Percentiles rank a stretch among this genome's conserved stretches.
Conservation (phyloP, 2,113 vertebrate genomes). For the Meleagris gallopavo region DNA sequence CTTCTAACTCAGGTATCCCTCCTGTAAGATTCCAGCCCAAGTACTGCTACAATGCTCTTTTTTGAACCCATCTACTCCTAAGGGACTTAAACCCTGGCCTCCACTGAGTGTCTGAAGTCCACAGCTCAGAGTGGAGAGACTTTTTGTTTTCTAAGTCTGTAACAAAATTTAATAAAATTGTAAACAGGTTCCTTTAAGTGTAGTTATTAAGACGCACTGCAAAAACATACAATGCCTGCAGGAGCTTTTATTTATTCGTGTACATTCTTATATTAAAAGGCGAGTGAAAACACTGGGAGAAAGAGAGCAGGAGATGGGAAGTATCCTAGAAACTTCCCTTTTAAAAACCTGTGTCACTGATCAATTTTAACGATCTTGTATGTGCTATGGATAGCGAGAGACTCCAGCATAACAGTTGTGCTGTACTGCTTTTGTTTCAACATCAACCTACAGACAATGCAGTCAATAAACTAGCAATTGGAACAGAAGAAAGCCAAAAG, state of each 20-base stretch:
- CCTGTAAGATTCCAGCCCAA: not conserved
- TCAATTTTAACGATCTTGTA: not conserved
- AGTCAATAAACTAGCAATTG: not conserved
- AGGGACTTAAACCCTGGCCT: not conserved
- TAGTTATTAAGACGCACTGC: not conserved
- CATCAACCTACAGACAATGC: not conserved
- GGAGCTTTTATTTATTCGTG: not conserved
- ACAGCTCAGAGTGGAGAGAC: not conserved
- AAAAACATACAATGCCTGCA: not conserved
- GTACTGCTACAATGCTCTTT: not conserved
- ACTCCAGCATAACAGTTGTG: not conserved
- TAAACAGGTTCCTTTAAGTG: not conserved
- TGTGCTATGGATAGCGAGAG: not conserved
- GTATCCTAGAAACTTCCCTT: not conserved
- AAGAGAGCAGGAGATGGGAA: not conserved
- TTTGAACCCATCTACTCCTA: not conserved
- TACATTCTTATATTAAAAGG: not conserved
- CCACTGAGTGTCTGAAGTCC: not conserved
- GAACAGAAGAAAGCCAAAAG: constrained; percentile 13
- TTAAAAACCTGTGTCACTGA: not conserved
- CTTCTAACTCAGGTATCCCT: not conserved
- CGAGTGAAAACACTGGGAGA: not conserved
- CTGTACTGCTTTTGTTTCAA: not conserved
- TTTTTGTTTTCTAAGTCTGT: not conserved
- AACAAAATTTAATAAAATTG: not conserved